Conservation (phyloP, 2,113 vertebrate species). For the Alectura lathami region DNA sequence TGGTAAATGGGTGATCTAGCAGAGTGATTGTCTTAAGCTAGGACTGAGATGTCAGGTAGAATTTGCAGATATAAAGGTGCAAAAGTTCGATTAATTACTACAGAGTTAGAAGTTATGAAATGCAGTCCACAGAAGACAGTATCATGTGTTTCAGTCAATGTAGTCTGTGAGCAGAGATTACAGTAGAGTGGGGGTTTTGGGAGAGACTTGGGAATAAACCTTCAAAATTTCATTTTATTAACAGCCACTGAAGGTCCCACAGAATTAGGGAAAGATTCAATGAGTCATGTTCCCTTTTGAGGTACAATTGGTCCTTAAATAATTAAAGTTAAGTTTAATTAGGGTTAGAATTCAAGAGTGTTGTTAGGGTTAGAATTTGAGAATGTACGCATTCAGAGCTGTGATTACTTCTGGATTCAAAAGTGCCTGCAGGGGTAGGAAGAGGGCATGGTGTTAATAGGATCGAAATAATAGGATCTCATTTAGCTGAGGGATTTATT, state of each 20-base stretch:
- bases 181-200: neutral
- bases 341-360: conserved; percentile 13
- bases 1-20: neutral
- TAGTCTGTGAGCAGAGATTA: neutral
- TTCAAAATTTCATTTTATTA: conserved; percentile 2
- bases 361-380: conserved; percentile 34
- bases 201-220: neutral
- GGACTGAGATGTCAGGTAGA: neutral
- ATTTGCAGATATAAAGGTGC: neutral
- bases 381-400: conserved; percentile 23
- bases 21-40: neutral
- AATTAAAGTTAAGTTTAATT: conserved; percentile 61
- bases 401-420: conserved; percentile 41
- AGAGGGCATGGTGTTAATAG: conserved; percentile 51
- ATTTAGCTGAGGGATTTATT: conserved; percentile 49
- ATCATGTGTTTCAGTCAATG: neutral
- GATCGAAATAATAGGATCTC: conserved; percentile 61
- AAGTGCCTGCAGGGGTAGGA: conserved; percentile 37
- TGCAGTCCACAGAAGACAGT: neutral
- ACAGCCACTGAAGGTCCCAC: neutral
- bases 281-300: conserved; percentile 7
- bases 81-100: neutral
- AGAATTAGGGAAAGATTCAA: neutral
- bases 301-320: conserved; percentile 14
- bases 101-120: neutral